phyloP scores from a whole-genome alignment of 1,140 invertebrate genomes.

The Bicyclus anynana region DNA sequence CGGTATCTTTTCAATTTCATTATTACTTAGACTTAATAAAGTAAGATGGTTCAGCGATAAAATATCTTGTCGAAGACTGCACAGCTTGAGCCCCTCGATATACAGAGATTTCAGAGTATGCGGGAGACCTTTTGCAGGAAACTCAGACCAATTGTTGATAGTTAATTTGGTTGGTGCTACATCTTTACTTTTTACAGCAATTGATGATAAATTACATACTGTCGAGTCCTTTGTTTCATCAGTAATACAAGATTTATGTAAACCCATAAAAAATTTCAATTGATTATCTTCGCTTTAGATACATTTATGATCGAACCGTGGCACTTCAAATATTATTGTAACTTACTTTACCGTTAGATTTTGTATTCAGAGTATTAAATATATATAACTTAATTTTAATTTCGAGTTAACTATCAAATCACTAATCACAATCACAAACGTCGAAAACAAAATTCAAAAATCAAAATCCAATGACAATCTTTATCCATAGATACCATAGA shows the following conservation, averaged over 20 bases:
- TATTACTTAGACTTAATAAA: conserved; percentile 86
- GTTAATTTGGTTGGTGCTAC: conserved; percentile 78
- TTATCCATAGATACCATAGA: too few species aligned
- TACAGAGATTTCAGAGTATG: conserved; percentile 78
- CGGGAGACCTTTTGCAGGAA: conserved; percentile 84
- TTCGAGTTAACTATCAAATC: too few species aligned
- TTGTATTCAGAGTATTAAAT: conserved; percentile 82
- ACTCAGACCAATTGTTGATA: conserved; percentile 80
- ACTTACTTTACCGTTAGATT: conserved; percentile 85
- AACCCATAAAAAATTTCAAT: conserved; percentile 83
- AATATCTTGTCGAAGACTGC: conserved; percentile 83
- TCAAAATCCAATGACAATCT: too few species aligned
- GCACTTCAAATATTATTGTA: conserved; percentile 84
- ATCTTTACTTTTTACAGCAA: conserved; percentile 76
- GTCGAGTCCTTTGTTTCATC: conserved; percentile 74
- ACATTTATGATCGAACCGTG: conserved; percentile 83
- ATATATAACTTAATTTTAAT: too few species aligned
- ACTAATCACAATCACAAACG: too few species aligned
- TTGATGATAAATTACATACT: conserved; percentile 62
- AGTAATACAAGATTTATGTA: conserved; percentile 80
- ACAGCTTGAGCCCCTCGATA: conserved; percentile 79
- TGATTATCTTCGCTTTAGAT: conserved; percentile 82
- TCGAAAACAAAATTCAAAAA: too few species aligned
- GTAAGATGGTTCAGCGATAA: conserved; percentile 80
- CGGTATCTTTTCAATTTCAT: conserved; percentile 85